Conservation (phyloP, 1,140 invertebrate species). For the Neelides sp. region DNA sequence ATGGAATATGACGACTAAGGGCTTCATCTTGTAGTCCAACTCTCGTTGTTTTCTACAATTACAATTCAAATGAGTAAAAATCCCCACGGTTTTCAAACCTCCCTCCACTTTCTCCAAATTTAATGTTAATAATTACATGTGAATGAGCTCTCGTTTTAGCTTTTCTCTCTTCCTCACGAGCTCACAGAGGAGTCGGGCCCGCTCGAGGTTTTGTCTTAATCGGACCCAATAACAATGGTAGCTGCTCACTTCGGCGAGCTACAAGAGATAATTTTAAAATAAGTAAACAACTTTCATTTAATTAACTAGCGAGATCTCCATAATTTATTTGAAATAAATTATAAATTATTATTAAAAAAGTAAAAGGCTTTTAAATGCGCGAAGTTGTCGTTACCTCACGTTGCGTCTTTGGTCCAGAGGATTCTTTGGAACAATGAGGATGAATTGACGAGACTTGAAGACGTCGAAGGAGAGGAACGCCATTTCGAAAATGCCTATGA, state of each 20-base stretch:
- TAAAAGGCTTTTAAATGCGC: not conserved
- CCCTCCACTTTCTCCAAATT: not conserved
- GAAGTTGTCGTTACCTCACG: slow-evolving; percentile 7
- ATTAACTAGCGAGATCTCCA: not conserved
- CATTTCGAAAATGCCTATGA: slow-evolving; percentile 75
- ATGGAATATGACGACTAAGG: slow-evolving; percentile 61
- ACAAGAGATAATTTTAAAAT: slow-evolving; percentile 7
- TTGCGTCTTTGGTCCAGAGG: slow-evolving; percentile 16
- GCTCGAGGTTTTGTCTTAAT: slow-evolving; percentile 83
- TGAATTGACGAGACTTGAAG: slow-evolving; percentile 49
- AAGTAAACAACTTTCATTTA: slow-evolving; percentile 5
- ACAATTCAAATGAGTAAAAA: not conserved
- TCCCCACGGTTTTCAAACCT: not conserved
- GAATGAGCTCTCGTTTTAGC: slow-evolving; percentile 75
- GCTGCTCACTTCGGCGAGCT: slow-evolving; percentile 54
- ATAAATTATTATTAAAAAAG: not conserved
- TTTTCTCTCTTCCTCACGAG: slow-evolving; percentile 89
- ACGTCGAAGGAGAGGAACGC: slow-evolving; percentile 79
- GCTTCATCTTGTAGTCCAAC: slow-evolving; percentile 64
- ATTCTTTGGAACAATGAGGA: slow-evolving; percentile 32
- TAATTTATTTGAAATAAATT: slow-evolving; percentile 6
- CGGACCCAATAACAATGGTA: slow-evolving; percentile 92
- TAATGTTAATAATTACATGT: slow-evolving; percentile 42
- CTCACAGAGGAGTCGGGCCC: slow-evolving; percentile 82
- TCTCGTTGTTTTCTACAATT: slow-evolving; percentile 56